Evolutionary conservation across 2,888 invertebrate species (phyloP).

Genomic region (Lamellibrachia columna): DNA sequence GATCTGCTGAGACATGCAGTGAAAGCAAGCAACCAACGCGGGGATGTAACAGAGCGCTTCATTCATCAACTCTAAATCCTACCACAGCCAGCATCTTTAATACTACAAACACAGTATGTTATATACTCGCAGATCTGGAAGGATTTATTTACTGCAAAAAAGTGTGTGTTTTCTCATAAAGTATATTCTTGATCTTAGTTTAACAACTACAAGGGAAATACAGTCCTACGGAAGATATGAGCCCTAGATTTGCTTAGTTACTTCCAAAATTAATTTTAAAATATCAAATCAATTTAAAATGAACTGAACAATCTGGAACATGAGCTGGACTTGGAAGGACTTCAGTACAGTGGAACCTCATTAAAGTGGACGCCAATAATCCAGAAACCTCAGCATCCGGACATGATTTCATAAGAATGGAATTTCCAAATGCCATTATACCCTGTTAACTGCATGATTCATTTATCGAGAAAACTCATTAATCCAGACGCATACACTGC

Average conservation of each 20-base stretch:
- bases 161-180: background rate
- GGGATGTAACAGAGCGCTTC: background rate
- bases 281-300: background rate
- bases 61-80: background rate
- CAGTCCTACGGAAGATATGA: background rate
- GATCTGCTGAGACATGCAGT: conserved; percentile 16
- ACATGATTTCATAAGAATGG: no score
- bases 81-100: background rate
- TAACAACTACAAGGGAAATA: background rate
- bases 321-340: background rate
- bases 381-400: no score
- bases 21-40: background rate
- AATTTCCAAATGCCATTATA: no score
- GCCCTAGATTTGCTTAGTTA: no score
- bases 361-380: no score
- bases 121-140: background rate
- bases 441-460: no score
- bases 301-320: background rate
- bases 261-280: no score
- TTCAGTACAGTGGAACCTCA: background rate
- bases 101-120: background rate
- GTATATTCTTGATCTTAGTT: background rate
- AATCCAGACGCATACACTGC: no score
- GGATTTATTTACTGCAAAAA: background rate
- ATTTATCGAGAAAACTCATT: no score